Evolutionary conservation across 1,140 invertebrate genomes (phyloP).

Genomic region (Lucilia sericata): DNA sequence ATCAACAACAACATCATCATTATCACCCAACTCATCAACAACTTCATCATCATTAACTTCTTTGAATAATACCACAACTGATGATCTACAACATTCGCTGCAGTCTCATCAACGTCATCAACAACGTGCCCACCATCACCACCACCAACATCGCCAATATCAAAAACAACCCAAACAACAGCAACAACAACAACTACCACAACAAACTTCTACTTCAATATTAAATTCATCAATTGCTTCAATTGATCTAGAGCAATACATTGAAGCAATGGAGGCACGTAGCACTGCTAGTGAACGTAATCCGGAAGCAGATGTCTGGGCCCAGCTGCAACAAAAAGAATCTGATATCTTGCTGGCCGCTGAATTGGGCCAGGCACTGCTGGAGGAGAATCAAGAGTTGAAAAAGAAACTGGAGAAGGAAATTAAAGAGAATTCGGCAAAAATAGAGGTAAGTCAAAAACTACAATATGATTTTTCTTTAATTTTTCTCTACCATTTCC

Average conservation of each 20-base stretch:
- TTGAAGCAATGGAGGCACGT: constrained; percentile 71
- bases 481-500: too few species aligned
- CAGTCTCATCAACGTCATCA: constrained; percentile 43
- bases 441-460: constrained; percentile 89
- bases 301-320: constrained; percentile 79
- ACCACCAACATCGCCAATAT: constrained; percentile 23
- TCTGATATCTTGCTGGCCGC: constrained; percentile 92
- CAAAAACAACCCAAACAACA: constrained; percentile 37
- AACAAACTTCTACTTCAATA: background rate
- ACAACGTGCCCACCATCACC: constrained; percentile 43
- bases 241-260: constrained; percentile 71
- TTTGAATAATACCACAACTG: constrained; percentile 46
- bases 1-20: constrained; percentile 5
- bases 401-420: constrained; percentile 86
- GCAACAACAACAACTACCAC: constrained; percentile 43
- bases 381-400: constrained; percentile 94
- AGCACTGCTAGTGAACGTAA: constrained; percentile 56
- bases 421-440: constrained; percentile 89
- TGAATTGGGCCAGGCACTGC: constrained; percentile 92
- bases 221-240: constrained; percentile 60
- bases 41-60: constrained; percentile 15
- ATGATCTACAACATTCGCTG: constrained; percentile 45
- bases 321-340: constrained; percentile 91
- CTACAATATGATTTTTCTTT: too few species aligned
- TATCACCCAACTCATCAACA: background rate